Base-by-base conservation (phyloP, 2,113 vertebrate species). In the Nestor notabilis region DNA sequence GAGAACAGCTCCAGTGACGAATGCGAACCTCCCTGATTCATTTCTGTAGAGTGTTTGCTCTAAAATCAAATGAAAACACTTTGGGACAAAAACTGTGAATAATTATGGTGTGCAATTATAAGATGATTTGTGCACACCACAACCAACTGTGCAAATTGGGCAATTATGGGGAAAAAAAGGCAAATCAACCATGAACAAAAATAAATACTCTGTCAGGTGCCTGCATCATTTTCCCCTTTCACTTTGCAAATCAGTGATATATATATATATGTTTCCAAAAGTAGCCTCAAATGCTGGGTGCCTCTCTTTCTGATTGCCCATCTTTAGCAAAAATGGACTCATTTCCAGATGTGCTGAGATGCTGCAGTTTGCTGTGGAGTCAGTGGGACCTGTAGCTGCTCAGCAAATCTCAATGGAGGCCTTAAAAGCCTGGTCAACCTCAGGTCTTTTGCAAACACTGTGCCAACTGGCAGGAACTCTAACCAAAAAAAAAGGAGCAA, bases 51-150 rank as follows among this genome's bases (percentile, higher is more conserved):
- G 66, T 91, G 89, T 97, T 95, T 87, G 94, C 92, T 85, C 91
- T 94, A 72, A 95, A 97, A 94, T 92, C 80, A 85, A 97, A 97
- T 92, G 86, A 95, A 97, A 96, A 97, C 91, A 94, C 96, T 96
- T 85, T 77, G 80, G 66, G 89, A 91, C 70, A 72, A 95, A 94
- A 95, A 92, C 91, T 94, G 63, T 72, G 96, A 97, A 74, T 96
- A 95, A 97, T 95, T 96, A 96, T 80, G 93, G 41, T 13, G 19
- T 89, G 91, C 86, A 95, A 95, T 97, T 96, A 95, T 82, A 82
- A 43, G 83, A 94, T 90, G 91, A 95, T 97, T 95, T 95, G 95
- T 96, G 70, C 94, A 89, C 81, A 95, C 91, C 87, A 96, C 83
- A 95, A 93, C 84, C 66, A 89, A 94, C 95, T 96, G 90, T 97